Conservation (phyloP, 1,140 invertebrate genomes). For the Drosophila sucinea region DNA sequence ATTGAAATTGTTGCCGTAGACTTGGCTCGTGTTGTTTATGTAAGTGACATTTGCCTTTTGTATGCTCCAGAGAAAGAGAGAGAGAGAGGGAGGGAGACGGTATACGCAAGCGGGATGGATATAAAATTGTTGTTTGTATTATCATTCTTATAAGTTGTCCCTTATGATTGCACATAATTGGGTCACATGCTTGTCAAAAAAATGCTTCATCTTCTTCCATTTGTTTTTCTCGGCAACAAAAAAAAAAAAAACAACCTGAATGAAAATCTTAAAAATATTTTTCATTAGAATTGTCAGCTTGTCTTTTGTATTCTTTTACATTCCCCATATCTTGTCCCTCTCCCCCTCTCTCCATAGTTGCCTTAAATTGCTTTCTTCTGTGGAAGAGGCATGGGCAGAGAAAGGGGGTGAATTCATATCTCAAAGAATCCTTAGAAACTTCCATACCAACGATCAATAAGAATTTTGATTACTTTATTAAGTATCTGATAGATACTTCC, state of each 20-base stretch:
- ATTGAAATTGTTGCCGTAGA: conserved; percentile 71
- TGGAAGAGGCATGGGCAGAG: conserved; percentile 10
- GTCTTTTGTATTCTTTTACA: conserved; percentile 37
- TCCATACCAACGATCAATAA: too few relatives aligned
- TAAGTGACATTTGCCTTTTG: conserved; percentile 69
- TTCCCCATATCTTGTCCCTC: neutral
- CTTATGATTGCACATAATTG: conserved; percentile 73
- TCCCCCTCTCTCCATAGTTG: conserved; percentile 26
- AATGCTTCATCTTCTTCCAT: conserved; percentile 21
- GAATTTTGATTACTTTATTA: too few relatives aligned
- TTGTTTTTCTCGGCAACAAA: neutral
- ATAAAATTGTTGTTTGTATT: conserved; percentile 63
- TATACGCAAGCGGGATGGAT: conserved; percentile 16
- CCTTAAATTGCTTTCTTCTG: conserved; percentile 69
- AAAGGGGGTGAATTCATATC: neutral
- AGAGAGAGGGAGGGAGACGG: neutral
- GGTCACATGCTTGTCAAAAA: conserved; percentile 78
- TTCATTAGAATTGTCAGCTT: conserved; percentile 75
- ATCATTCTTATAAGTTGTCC: conserved; percentile 58
- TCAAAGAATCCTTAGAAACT: neutral
- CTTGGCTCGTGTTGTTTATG: conserved; percentile 61
- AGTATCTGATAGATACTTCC: too few relatives aligned
- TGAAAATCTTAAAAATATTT: conserved; percentile 50
- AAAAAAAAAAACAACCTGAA: neutral
- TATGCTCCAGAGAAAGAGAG: conserved; percentile 38